Evolutionary conservation across 2,797 vertebrate genomes (phyloP).

Genomic region (Moxostoma hubbsi): DNA sequence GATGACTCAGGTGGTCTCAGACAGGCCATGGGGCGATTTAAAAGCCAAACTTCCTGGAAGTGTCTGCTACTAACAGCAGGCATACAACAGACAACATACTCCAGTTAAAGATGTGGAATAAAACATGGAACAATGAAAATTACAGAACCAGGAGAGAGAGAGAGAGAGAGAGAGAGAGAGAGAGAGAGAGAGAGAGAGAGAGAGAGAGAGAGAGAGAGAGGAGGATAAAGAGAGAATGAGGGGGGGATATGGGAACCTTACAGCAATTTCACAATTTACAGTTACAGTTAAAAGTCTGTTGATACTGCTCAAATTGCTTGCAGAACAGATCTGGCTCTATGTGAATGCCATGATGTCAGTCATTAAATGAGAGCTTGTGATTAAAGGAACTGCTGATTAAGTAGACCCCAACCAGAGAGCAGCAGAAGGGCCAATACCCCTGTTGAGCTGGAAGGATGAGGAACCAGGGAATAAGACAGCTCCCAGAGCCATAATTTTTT

Average conservation of each 20-base stretch:
- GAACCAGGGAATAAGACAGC: not conserved
- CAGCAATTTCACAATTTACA: constrained; percentile 16
- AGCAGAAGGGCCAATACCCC: constrained; percentile 1
- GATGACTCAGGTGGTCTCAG: constrained; percentile 32
- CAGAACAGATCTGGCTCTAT: constrained; percentile 36
- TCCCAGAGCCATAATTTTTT: not conserved
- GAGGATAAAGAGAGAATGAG: not conserved
- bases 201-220: not conserved
- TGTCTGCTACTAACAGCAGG: constrained; percentile 17
- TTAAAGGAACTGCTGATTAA: constrained; percentile 40
- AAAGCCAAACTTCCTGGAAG: constrained; percentile 35
- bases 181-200: not conserved
- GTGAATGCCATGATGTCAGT: constrained; percentile 25
- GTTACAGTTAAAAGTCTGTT: constrained; percentile 5
- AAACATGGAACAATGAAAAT: constrained; percentile 11
- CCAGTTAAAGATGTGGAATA: constrained; percentile 7
- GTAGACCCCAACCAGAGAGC: constrained; percentile 6
- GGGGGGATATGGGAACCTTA: not conserved
- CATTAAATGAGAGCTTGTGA: constrained; percentile 37
- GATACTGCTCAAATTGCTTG: constrained; percentile 21
- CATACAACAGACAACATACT: constrained; percentile 16
- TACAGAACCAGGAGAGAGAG: not conserved
- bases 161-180: not conserved
- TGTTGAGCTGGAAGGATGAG: constrained; percentile 14
- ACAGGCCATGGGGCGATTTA: constrained; percentile 28